phyloP scores from a whole-genome alignment of 1,140 invertebrate species.

The Dolichoris vasculosae region DNA sequence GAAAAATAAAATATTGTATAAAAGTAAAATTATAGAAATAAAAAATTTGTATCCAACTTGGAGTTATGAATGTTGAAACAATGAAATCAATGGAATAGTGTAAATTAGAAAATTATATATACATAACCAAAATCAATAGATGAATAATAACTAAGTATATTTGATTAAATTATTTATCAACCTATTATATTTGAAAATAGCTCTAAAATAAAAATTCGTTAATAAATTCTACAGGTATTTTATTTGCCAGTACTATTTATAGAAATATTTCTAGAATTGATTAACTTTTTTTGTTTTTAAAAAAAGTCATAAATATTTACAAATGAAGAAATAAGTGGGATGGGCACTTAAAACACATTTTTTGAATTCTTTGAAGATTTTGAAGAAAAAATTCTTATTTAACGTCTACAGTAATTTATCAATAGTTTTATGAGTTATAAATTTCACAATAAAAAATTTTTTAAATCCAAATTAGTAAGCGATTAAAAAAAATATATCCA shows the following conservation, averaged over 20 bases:
- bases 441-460: constrained; percentile 2
- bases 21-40: neutral
- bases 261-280: neutral
- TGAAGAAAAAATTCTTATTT: constrained; percentile 13
- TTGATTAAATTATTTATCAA: neutral
- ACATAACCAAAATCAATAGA: neutral
- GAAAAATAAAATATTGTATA: neutral
- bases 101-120: neutral
- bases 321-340: constrained; percentile 7
- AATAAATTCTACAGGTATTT: neutral
- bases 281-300: constrained; percentile 2
- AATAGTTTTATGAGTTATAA: constrained; percentile 23
- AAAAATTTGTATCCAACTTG: neutral
- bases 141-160: neutral
- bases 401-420: neutral
- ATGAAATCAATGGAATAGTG: neutral
- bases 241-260: neutral
- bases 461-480: neutral
- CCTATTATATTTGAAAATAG: neutral
- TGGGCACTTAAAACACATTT: constrained; percentile 5
- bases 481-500: neutral
- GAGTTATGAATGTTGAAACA: too few relatives aligned
- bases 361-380: constrained; percentile 8
- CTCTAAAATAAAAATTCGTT: neutral
- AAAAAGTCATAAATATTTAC: constrained; percentile 20